These are phyloP conservation scores for Drosophila dives DNA, from an alignment of 2,888 invertebrate species.

Conservation along the genomic window DNA sequence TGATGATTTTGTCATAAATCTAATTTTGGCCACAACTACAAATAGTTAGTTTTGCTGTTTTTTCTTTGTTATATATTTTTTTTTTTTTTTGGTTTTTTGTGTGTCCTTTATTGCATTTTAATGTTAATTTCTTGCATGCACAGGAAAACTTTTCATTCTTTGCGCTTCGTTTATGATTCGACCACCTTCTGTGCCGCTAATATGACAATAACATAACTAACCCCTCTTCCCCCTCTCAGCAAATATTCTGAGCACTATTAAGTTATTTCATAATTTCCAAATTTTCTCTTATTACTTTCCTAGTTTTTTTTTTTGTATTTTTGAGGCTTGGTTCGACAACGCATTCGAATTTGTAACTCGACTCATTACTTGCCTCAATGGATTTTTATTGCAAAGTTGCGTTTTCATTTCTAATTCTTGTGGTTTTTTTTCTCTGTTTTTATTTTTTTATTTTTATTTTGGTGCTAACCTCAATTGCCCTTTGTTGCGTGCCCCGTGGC, in stretches of 20 bases:
- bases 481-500: slow-evolving; percentile 29
- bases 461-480: slow-evolving; percentile 37
- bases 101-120: slow-evolving; percentile 74
- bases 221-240: not conserved
- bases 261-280: slow-evolving; percentile 61
- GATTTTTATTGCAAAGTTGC: slow-evolving; percentile 76
- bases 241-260: slow-evolving; percentile 53
- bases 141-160: slow-evolving; percentile 5
- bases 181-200: slow-evolving; percentile 64
- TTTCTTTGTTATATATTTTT: not conserved
- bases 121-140: slow-evolving; percentile 65
- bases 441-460: slow-evolving; percentile 8
- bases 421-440: slow-evolving; percentile 1
- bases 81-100: slow-evolving; percentile 21
- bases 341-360: slow-evolving; percentile 16
- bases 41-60: slow-evolving; percentile 1
- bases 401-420: slow-evolving; percentile 64
- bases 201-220: slow-evolving; percentile 41
- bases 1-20: slow-evolving; percentile 76
- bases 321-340: slow-evolving; percentile 33
- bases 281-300: slow-evolving; percentile 21
- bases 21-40: slow-evolving; percentile 7
- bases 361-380: slow-evolving; percentile 54
- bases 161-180: slow-evolving; percentile 33
- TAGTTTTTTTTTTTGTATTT: slow-evolving; percentile 24